phyloP scores from a whole-genome alignment of 2,797 vertebrate species.

The Ceryle rudis region DNA sequence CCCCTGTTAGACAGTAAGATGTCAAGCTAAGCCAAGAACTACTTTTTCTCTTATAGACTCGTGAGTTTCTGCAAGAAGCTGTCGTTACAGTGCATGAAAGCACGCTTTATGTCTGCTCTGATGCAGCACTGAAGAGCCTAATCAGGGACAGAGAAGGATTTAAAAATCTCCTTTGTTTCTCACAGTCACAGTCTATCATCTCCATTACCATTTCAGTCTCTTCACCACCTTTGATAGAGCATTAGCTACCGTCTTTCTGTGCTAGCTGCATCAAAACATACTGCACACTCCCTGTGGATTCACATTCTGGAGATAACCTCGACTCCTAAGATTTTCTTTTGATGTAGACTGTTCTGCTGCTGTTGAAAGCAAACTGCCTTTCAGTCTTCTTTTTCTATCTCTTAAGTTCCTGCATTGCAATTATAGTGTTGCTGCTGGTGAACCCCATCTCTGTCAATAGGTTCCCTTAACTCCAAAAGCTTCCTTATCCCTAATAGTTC shows the following conservation, averaged over 20 bases:
- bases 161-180: conserved; percentile 10
- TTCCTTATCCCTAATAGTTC: background rate
- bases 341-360: background rate
- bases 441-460: background rate
- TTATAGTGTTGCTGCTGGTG: background rate
- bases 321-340: background rate
- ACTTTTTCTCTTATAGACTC: background rate
- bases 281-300: background rate
- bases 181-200: background rate
- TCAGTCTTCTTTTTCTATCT: conserved; percentile 34
- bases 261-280: conserved; percentile 2
- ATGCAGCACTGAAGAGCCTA: background rate
- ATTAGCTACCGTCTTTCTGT: background rate
- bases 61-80: background rate
- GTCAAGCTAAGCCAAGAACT: background rate
- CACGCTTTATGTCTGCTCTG: background rate
- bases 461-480: background rate
- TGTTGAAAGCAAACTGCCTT: background rate
- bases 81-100: background rate
- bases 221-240: background rate
- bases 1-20: background rate
- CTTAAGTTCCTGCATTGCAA: background rate
- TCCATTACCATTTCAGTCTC: conserved; percentile 24
- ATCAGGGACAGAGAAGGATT: background rate
- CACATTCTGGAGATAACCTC: conserved; percentile 7